phyloP scores from a whole-genome alignment of 2,888 invertebrate genomes.

The Pristionchus mayeri region DNA sequence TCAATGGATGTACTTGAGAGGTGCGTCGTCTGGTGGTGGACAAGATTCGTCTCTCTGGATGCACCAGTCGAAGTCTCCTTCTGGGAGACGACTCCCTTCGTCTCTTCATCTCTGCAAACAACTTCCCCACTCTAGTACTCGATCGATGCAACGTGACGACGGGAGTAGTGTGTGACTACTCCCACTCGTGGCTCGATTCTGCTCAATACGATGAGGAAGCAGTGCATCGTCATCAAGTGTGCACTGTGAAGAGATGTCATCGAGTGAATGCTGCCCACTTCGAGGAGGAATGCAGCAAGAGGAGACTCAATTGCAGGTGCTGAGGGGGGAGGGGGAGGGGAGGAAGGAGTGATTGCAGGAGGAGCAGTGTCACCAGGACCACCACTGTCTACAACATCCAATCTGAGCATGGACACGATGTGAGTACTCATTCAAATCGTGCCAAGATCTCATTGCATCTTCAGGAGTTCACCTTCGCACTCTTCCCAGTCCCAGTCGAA shows the following conservation, averaged over 20 bases:
- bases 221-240: conserved; percentile 45
- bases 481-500: conserved; percentile 34
- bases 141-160: conserved; percentile 46
- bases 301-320: conserved; percentile 41
- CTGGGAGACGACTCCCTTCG: conserved; percentile 20
- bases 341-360: background rate
- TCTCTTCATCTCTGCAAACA: conserved; percentile 26
- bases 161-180: conserved; percentile 45
- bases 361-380: conserved; percentile 32
- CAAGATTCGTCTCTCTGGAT: conserved; percentile 15
- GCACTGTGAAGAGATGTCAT: conserved; percentile 48
- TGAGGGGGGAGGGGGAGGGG: background rate
- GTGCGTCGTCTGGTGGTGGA: conserved; percentile 45
- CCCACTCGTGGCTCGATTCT: conserved; percentile 39
- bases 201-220: conserved; percentile 41
- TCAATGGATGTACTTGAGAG: background rate
- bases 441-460: background rate
- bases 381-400: conserved; percentile 47
- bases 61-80: conserved; percentile 8
- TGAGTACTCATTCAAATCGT: too few species aligned
- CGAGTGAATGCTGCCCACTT: conserved; percentile 9
- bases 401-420: conserved; percentile 40
- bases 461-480: conserved; percentile 47
- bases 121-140: conserved; percentile 48
- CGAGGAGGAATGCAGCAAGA: conserved; percentile 40